A percentile compares a stretch with the other conserved stretches of the same genome.
These are phyloP conservation scores for Fulica atra DNA, from an alignment of 2,113 vertebrate genomes.

Conservation along the genomic window DNA sequence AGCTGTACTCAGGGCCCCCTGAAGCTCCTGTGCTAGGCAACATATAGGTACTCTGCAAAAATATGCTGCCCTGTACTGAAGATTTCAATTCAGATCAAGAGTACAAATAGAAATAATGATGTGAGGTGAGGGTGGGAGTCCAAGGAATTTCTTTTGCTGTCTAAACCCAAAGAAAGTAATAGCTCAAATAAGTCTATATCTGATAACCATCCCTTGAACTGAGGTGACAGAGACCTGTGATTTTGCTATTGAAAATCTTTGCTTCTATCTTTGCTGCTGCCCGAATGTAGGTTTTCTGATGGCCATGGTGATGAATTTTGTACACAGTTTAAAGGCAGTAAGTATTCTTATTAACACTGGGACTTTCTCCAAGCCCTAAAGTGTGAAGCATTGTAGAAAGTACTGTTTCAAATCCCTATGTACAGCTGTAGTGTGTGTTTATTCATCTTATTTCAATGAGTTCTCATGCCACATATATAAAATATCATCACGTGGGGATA, in stretches of 20 bases:
- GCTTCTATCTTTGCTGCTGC: background rate
- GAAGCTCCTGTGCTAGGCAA: background rate
- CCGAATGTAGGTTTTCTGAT: background rate
- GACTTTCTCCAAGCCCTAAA: background rate
- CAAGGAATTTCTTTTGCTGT: background rate
- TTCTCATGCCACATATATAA: background rate
- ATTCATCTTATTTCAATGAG: background rate
- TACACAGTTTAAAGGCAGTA: background rate
- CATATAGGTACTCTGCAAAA: background rate
- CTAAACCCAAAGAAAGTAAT: background rate
- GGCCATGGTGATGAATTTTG: background rate
- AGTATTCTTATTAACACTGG: background rate
- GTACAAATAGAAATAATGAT: background rate
- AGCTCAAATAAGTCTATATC: background rate
- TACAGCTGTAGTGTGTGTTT: background rate
- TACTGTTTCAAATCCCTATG: background rate
- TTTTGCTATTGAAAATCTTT: background rate
- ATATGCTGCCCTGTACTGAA: background rate
- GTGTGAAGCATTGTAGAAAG: background rate
- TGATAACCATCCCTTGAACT: background rate
- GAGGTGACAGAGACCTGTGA: background rate
- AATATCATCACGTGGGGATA: background rate
- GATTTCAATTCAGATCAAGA: background rate
- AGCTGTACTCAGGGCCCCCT: rapidly evolving
- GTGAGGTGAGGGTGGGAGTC: background rate